Base-by-base conservation (phyloP, 2,113 vertebrate species). In the Calonectris borealis region DNA sequence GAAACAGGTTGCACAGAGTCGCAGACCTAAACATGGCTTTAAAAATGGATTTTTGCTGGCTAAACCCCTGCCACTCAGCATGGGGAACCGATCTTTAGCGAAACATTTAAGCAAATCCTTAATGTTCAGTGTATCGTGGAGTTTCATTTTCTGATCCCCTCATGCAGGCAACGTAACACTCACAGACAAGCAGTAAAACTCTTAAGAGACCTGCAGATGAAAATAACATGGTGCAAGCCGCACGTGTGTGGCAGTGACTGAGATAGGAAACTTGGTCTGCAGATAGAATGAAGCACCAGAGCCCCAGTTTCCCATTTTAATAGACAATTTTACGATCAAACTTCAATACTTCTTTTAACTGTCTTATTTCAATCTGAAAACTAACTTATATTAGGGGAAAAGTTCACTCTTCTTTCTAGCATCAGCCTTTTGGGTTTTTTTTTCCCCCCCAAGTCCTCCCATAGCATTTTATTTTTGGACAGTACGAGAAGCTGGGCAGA, bases 21-120 rank as follows among this genome's bases (percentile, higher is more conserved):
- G 44, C 25, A 58, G 65, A 51, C 55, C 69, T n/a, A 60, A 88
- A n/a, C 0, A 0, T 16, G 26, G 52, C 48, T 69, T 76, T n/a
- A 64, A 80, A 90, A 66, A 10, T 8, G 24, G 2, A 31, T 0
- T 5, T 51, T 44, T 93, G 55, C 70, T 52, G 21, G 68, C 44
- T 49, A 54, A 70, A 65, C 31, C 8, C 4, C 66, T 48, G n/a
- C 10, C 65, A 40, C 5, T 19, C 24, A 22, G 73, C 22, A 31
- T 0, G 0, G 51, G 11, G 19, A 89, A 31, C 16, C 22, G 22
- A 60, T 54, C 21, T 42, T n/a, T 0, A 57, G 27, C 2, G 2
- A 36, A 95, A 71, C 4, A 11, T 32, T 81, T 26, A 64, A 61
- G 25, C 7, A 81, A 66, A 65, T 49, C 65, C 38, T 79, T 34